These are phyloP conservation scores for Saccopteryx leptura DNA, from an alignment of 2,113 vertebrate species.

Conservation along the genomic window DNA sequence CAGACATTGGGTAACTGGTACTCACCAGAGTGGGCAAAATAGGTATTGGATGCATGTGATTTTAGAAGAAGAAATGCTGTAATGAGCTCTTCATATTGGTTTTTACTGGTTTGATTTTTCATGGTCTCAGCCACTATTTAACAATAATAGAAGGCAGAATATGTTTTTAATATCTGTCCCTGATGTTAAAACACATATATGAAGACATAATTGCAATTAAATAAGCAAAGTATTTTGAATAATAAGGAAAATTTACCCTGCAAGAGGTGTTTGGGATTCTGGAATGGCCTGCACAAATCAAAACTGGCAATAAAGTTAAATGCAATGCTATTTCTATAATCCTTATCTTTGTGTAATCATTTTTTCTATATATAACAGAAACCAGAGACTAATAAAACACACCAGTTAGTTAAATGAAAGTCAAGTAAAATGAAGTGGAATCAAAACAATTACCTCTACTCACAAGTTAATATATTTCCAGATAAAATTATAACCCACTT, in stretches of 20 bases:
- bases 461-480: not conserved
- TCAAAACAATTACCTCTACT: not conserved
- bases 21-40: not conserved
- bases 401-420: not conserved
- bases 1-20: not conserved
- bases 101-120: not conserved
- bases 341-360: not conserved
- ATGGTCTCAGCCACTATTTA: not conserved
- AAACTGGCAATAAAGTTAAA: not conserved
- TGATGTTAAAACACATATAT: not conserved
- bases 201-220: not conserved
- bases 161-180: not conserved
- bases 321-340: not conserved
- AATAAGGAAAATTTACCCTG: not conserved
- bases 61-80: not conserved
- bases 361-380: not conserved
- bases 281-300: not conserved
- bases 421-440: not conserved
- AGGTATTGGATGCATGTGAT: not conserved
- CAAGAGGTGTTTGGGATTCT: not conserved
- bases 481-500: not conserved
- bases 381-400: not conserved
- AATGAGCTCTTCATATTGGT: not conserved
- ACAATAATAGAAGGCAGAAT: not conserved
- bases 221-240: not conserved